Percentiles rank a stretch among this genome's conserved stretches.
Conservation (phyloP, 2,888 invertebrate genomes). For the Diarsia mendica region DNA sequence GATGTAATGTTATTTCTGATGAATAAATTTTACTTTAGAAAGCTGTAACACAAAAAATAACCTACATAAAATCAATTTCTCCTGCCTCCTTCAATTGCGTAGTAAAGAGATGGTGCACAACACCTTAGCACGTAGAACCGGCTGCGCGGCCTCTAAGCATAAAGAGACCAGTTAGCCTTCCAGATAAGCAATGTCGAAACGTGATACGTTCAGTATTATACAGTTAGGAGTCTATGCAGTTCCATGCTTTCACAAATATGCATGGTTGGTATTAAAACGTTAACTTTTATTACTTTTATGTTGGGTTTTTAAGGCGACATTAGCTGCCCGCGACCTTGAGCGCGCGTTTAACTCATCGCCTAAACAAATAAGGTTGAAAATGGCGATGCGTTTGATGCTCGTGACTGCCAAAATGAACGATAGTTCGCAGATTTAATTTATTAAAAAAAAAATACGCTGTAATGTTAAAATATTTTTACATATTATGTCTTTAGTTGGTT, state of each 20-base stretch:
- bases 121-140: conserved; percentile 43
- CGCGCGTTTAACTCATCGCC: too few species aligned
- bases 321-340: too few species aligned
- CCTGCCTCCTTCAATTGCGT: conserved; percentile 22
- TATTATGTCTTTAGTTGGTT: too few species aligned
- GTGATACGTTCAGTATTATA: conserved; percentile 43
- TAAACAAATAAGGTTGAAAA: too few species aligned
- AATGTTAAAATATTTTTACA: too few species aligned
- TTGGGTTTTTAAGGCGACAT: too few species aligned
- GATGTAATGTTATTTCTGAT: background rate
- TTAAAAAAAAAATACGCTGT: too few species aligned
- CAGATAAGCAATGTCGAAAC: conserved; percentile 62
- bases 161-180: conserved; percentile 68
- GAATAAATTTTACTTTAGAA: background rate
- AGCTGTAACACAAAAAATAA: background rate
- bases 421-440: too few species aligned
- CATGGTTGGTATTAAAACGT: conserved; percentile 5
- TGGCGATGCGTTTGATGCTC: too few species aligned
- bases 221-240: conserved; percentile 34
- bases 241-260: conserved; percentile 33
- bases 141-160: conserved; percentile 62
- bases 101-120: conserved; percentile 43
- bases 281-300: conserved; percentile 21
- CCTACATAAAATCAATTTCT: conserved; percentile 16
- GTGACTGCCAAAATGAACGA: too few species aligned